Evolutionary conservation across 2,797 vertebrate genomes (phyloP), one percentile per base, ranked within the genome.

Genomic region (Eulemur albifrons): DNA sequence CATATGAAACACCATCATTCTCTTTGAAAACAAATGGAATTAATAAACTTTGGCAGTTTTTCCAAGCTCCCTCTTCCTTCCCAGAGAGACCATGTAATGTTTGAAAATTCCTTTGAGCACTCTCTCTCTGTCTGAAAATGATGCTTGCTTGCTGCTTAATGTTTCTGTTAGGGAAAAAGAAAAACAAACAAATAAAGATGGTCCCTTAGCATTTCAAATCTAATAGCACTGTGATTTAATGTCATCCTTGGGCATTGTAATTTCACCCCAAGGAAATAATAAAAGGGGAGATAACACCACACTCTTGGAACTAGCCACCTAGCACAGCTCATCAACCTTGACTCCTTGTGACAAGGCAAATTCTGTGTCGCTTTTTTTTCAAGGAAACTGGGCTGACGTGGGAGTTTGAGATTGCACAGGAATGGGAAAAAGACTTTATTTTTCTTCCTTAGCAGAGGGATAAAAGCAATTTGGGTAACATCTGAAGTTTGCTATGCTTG

Each of bases 11-110:
- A 30, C 0, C 2, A 59, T 18, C 63, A 87, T 95, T 88, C 63
- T 93, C 57, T 75, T 48, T 43, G 50, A 93, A 97, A 96, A 97
- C 89, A 96, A 97, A 91, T 94, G 88, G 82, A 95, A 90, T 88
- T 95, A 94, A 96, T 96, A 93, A 94, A 77, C 81, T 52, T 14
- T 35, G 21, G 63, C 73, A 70, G 38, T 76, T 94, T 95, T 92
- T 70, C 89, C 57, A 85, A 65, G 50, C 43, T 92, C 72, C 40
- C 12, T 81, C 50, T 93, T 95, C 77, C 75, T 88, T 96, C 91
- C 91, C 91, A 83, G 73, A 80, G 75, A 96, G 86, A 93, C 73
- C 6, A 15, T 12, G 18, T 40, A 88, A 91, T 91, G 67, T 81
- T 88, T 69, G 57, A 82, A 59, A 95, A 82, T 95, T 96, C 90